These are phyloP conservation scores for Moxostoma hubbsi DNA, from an alignment of 2,797 vertebrate species.

Conservation along the genomic window DNA sequence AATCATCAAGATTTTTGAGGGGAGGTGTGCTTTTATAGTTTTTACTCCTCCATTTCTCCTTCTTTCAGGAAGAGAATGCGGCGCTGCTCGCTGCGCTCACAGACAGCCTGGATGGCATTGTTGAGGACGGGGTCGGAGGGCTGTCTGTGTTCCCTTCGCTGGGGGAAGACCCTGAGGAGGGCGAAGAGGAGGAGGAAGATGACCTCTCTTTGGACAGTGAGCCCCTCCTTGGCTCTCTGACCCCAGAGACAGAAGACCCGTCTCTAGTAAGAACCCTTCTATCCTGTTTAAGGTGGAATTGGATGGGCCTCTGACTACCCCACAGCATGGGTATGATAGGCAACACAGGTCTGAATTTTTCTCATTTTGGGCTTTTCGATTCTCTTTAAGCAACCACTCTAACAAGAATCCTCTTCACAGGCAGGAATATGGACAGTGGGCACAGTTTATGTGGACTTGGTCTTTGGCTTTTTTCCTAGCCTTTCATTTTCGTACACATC, in stretches of 20 bases:
- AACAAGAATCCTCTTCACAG: slow-evolving; percentile 65
- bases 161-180: slow-evolving; percentile 78
- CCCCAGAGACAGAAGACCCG: slow-evolving; percentile 88
- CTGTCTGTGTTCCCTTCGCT: slow-evolving; percentile 89
- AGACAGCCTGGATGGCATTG: slow-evolving; percentile 94
- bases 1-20: too few species aligned
- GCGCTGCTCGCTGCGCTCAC: slow-evolving; percentile 94
- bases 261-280: slow-evolving; percentile 91
- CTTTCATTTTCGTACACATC: background rate
- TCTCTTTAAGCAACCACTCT: slow-evolving; percentile 63
- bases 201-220: slow-evolving; percentile 72
- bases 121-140: slow-evolving; percentile 88
- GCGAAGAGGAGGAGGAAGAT: slow-evolving; percentile 76
- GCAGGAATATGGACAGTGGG: slow-evolving; percentile 47
- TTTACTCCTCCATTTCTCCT: background rate
- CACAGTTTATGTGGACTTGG: slow-evolving; percentile 4
- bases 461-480: slow-evolving; percentile 3
- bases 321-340: slow-evolving; percentile 80
- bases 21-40: background rate
- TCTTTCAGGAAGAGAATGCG: slow-evolving; percentile 88
- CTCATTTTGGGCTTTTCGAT: slow-evolving; percentile 83
- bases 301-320: slow-evolving; percentile 81
- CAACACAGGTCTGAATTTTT: slow-evolving; percentile 89
- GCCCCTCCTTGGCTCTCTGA: slow-evolving; percentile 75
- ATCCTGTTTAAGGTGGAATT: slow-evolving; percentile 81